Conservation (phyloP, 2,113 vertebrate species). For the Struthio camelus region DNA sequence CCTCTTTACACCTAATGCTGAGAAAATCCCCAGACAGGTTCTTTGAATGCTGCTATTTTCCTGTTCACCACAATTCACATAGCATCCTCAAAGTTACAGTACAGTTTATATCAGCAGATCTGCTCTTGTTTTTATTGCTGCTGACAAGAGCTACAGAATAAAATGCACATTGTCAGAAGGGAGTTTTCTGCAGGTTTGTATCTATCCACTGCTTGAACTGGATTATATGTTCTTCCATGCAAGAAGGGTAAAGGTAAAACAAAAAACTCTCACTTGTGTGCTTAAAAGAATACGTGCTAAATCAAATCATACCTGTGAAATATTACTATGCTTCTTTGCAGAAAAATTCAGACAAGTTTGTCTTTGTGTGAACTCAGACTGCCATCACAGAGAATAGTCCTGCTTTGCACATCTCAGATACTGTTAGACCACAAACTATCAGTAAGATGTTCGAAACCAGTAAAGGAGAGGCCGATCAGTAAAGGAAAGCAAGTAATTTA, state of each 20-base stretch:
- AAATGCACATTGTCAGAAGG: not conserved
- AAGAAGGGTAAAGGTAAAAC: constrained; percentile 5
- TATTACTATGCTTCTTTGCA: not conserved
- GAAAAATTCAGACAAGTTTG: not conserved
- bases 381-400: not conserved
- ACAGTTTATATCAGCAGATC: not conserved
- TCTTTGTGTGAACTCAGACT: not conserved
- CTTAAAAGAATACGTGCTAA: not conserved
- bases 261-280: constrained; percentile 2
- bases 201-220: constrained; percentile 41
- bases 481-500: not conserved
- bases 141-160: not conserved
- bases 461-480: not conserved
- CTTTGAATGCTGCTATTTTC: not conserved
- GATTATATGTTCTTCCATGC: constrained; percentile 12
- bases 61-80: not conserved
- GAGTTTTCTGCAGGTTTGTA: constrained; percentile 19
- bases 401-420: not conserved
- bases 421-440: not conserved
- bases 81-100: not conserved
- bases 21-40: not conserved
- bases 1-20: not conserved
- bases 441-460: not conserved
- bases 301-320: not conserved
- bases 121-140: not conserved